Percentiles rank a stretch among this genome's conserved stretches.
These are phyloP conservation scores for Amphiprion clarkii DNA, from an alignment of 2,797 vertebrate genomes.

Conservation along the genomic window DNA sequence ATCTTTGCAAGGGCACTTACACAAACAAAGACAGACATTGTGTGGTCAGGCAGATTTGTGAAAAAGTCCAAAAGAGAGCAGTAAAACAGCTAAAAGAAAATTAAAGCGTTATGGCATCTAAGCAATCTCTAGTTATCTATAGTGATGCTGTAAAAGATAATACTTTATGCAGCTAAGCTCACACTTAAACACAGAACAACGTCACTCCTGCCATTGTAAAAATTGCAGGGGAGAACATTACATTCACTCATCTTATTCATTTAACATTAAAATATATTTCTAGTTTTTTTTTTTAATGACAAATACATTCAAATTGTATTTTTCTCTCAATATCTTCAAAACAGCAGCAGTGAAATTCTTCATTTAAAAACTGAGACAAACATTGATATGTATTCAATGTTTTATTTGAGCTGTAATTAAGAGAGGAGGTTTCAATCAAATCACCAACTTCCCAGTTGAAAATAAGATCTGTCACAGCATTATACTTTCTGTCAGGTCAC, in stretches of 20 bases:
- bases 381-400: background rate
- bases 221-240: background rate
- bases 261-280: background rate
- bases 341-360: background rate
- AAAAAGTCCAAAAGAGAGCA: constrained; percentile 11
- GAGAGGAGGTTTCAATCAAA: constrained; percentile 24
- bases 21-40: background rate
- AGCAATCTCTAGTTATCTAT: constrained; percentile 36
- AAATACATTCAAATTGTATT: background rate
- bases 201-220: background rate
- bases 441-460: constrained; percentile 13
- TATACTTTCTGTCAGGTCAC: constrained; percentile 17
- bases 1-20: background rate
- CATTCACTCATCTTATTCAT: background rate
- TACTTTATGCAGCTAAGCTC: background rate
- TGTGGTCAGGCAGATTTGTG: background rate
- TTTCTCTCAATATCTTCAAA: background rate
- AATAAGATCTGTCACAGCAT: constrained; percentile 10
- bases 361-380: background rate
- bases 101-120: constrained; percentile 27
- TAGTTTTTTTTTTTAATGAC: background rate
- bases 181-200: constrained; percentile 7
- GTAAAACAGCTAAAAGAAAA: constrained; percentile 35
- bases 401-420: background rate
- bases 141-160: background rate